Conservation (phyloP, 2,888 invertebrate genomes). For the Agrotis segetum region DNA sequence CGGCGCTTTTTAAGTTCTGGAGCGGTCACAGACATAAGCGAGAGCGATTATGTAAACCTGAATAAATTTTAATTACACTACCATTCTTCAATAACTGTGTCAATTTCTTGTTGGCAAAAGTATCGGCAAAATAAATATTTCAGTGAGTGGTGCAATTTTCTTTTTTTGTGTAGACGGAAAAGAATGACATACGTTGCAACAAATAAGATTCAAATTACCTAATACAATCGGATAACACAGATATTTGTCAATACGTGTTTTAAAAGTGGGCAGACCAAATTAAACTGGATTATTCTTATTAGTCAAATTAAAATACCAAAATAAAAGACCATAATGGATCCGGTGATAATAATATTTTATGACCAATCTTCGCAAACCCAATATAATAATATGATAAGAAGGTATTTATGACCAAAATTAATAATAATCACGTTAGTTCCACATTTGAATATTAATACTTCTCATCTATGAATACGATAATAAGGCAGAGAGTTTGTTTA, state of each 20-base stretch:
- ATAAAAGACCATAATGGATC: slow-evolving; percentile 16
- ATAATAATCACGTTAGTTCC: slow-evolving; percentile 3
- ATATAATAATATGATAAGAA: background rate
- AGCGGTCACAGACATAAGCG: slow-evolving; percentile 16
- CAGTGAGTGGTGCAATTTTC: too few species aligned
- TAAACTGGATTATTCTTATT: background rate
- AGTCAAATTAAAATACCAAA: slow-evolving; percentile 1
- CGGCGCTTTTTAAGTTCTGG: slow-evolving; percentile 39
- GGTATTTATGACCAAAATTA: slow-evolving; percentile 3
- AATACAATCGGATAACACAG: background rate
- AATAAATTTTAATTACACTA: too few species aligned
- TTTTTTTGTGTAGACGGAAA: too few species aligned
- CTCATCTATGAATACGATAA: too few species aligned
- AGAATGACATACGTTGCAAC: too few species aligned
- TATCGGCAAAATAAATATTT: too few species aligned
- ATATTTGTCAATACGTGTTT: background rate
- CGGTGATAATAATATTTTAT: slow-evolving; percentile 19
- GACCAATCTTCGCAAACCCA: slow-evolving; percentile 1
- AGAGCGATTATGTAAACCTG: slow-evolving; percentile 20
- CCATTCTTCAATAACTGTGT: too few species aligned
- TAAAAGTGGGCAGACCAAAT: background rate
- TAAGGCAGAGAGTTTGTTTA: too few species aligned
- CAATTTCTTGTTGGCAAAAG: too few species aligned
- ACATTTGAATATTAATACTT: too few species aligned
- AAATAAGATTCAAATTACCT: too few species aligned